phyloP scores from a whole-genome alignment of 2,888 invertebrate species.

The Plebejus anna region DNA sequence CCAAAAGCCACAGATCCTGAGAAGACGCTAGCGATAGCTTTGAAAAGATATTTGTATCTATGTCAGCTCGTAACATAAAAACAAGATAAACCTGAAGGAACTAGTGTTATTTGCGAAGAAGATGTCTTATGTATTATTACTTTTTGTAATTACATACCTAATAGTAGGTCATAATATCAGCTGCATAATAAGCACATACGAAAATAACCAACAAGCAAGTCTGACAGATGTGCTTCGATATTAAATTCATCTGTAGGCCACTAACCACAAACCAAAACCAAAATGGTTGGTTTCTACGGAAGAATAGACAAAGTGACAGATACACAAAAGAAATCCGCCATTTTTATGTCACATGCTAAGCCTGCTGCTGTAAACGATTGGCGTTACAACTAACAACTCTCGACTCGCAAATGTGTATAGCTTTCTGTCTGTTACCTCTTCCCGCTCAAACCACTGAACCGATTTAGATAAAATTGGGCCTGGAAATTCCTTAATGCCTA shows the following conservation, averaged over 20 bases:
- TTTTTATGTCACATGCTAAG: too few relatives aligned
- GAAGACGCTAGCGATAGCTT: neutral
- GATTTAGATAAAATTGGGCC: too few relatives aligned
- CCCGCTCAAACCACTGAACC: too few relatives aligned
- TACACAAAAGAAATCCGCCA: too few relatives aligned
- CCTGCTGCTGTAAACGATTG: too few relatives aligned
- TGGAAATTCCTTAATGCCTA: too few relatives aligned
- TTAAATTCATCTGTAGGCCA: neutral
- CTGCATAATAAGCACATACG: neutral
- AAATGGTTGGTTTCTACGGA: too few relatives aligned
- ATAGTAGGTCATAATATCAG: slow-evolving; percentile 4
- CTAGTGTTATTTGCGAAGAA: neutral
- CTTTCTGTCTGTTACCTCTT: too few relatives aligned
- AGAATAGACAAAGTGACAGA: too few relatives aligned
- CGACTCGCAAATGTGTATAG: too few relatives aligned
- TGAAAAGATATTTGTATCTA: neutral
- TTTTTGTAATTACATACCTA: neutral
- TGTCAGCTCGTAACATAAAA: neutral
- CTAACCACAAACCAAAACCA: too few relatives aligned
- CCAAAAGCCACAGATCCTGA: neutral
- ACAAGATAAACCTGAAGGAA: neutral
- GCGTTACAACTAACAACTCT: too few relatives aligned
- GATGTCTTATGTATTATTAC: neutral
- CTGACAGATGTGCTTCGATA: neutral
- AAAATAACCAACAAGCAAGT: neutral